Evolutionary conservation across 2,888 invertebrate genomes (phyloP), one percentile per base, ranked within the genome.

Genomic region (Morpho helenor): DNA sequence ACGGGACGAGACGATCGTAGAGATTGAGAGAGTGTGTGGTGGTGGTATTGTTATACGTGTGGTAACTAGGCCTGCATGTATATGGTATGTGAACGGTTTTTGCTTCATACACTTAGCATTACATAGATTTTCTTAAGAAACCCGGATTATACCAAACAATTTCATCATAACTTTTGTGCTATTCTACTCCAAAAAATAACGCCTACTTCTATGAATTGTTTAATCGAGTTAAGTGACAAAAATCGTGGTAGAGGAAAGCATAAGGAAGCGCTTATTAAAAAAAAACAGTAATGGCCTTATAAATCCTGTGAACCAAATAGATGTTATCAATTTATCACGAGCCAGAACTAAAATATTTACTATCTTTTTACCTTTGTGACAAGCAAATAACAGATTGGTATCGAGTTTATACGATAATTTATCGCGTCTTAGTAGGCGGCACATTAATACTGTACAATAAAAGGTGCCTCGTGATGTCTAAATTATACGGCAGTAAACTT

Each of bases 401-500:
- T 54, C 54, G 54, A 23, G 54, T 54, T 54, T 66, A 68, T 69
- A 69, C 66, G 67, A 68, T 72, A 70, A 74, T 74, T 71, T 71
- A 72, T 73, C 63, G 68, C 62, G 65, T 61, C 66, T 62, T 69
- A 65, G 70, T 67, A 68, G 52, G 70, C 67, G 67, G 67, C 60
- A 64, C 71, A 68, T 73, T 72, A 71, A 72, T 69, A 65, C 69
- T 61, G 66, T 66, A 69, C 66, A 70, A 67, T 69, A 67, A 67
- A 70, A 69, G 69, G 66, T 66, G 61, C 65, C 68, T 64, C 66
- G 61, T 71, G 71, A 68, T 69, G 65, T 70, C 69, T 66, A 68
- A 67, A 68, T 66, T 68, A 70, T 69, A 70, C 63, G 64, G 54
- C 62, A 66, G 62, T 66, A 63, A 66, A 65, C 55, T 51, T 23